Evolutionary conservation across 2,888 invertebrate species (phyloP).

Genomic region (Leptinotarsa juncta): DNA sequence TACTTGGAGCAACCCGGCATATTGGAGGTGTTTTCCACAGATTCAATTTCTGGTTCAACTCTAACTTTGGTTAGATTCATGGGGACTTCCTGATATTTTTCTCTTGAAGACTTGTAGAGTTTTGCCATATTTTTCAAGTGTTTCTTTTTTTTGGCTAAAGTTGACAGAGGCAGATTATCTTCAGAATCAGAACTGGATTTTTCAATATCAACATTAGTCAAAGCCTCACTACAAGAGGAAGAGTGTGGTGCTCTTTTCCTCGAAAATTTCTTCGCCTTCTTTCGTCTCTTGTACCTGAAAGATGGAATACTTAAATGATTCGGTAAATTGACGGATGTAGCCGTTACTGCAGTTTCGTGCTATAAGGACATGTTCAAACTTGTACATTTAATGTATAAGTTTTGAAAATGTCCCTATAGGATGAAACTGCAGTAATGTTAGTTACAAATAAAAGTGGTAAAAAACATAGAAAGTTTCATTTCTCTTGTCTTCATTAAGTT

Average conservation of each 20-base stretch:
- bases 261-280: constrained; percentile 36
- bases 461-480: too few relatives aligned
- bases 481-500: too few relatives aligned
- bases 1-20: constrained; percentile 39
- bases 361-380: too few relatives aligned
- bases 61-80: constrained; percentile 30
- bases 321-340: too few relatives aligned
- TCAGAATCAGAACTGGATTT: constrained; percentile 42
- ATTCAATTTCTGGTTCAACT: constrained; percentile 22
- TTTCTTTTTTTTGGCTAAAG: constrained; percentile 34
- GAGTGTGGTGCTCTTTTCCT: constrained; percentile 32
- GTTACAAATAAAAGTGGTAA: too few relatives aligned
- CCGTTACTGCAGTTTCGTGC: too few relatives aligned
- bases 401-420: too few relatives aligned
- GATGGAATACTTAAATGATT: background rate
- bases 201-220: constrained; percentile 23
- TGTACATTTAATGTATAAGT: too few relatives aligned
- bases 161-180: constrained; percentile 44
- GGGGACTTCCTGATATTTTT: background rate
- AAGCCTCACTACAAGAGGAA: constrained; percentile 29
- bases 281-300: constrained; percentile 41
- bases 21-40: constrained; percentile 9
- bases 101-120: constrained; percentile 19
- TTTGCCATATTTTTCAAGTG: constrained; percentile 29
- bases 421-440: too few relatives aligned